Evolutionary conservation across 2,888 invertebrate genomes (phyloP).

Genomic region (Ceraclea dissimilis): DNA sequence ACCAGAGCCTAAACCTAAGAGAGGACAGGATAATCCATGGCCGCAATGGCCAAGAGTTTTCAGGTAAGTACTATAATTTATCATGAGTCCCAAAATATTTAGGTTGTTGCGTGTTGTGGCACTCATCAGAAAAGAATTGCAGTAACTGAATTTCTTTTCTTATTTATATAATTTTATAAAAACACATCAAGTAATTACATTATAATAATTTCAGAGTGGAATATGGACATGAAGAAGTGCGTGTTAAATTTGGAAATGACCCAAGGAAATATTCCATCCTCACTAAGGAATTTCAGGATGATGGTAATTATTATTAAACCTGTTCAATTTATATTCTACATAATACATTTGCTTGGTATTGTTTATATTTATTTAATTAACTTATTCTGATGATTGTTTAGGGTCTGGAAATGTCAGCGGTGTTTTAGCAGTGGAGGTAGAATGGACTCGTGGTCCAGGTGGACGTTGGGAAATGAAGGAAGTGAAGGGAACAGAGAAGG

Average conservation of each 20-base stretch:
- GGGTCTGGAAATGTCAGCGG: slow-evolving; percentile 80
- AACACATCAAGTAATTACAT: background rate
- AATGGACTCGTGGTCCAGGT: slow-evolving; percentile 85
- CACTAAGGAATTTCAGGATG: slow-evolving; percentile 90
- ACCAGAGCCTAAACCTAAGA: slow-evolving; percentile 75
- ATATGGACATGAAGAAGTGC: slow-evolving; percentile 97
- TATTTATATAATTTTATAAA: background rate
- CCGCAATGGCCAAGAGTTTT: slow-evolving; percentile 97
- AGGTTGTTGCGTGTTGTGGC: slow-evolving; percentile 39
- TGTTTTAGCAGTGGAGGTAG: slow-evolving; percentile 82
- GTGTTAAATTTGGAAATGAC: slow-evolving; percentile 83
- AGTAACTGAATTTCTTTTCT: background rate
- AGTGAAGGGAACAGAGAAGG: slow-evolving; percentile 67
- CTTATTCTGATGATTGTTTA: slow-evolving; percentile 24
- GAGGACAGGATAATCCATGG: slow-evolving; percentile 94
- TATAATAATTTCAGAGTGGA: slow-evolving; percentile 57
- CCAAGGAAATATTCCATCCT: slow-evolving; percentile 90
- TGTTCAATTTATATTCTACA: too few species aligned
- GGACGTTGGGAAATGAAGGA: slow-evolving; percentile 95
- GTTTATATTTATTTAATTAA: too few species aligned
- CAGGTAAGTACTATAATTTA: slow-evolving; percentile 43
- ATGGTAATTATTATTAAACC: slow-evolving; percentile 51
- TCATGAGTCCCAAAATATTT: slow-evolving; percentile 77
- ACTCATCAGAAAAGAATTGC: too few species aligned
- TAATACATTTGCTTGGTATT: too few species aligned